Conservation (phyloP, 2,113 vertebrate species). For the Cryptoleucopteryx plumbea region DNA sequence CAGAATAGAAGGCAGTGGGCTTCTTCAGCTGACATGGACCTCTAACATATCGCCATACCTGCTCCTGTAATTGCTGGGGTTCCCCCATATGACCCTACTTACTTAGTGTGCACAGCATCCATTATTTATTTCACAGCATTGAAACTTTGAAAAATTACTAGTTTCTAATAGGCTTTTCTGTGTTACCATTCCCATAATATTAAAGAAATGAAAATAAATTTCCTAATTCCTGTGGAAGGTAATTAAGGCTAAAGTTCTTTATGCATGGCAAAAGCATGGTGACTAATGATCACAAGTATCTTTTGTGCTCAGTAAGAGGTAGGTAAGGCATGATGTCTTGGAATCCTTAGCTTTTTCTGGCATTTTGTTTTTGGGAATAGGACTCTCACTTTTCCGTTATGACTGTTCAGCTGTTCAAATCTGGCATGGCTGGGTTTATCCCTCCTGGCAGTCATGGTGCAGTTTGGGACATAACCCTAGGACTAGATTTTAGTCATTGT, state of each 20-base stretch:
- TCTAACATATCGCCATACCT: rapidly evolving
- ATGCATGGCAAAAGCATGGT: background rate
- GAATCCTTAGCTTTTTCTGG: background rate
- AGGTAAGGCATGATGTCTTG: background rate
- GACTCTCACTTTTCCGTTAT: background rate
- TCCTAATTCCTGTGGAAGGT: background rate
- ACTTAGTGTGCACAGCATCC: background rate
- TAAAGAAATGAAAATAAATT: background rate
- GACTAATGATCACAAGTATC: background rate
- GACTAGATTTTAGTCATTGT: background rate
- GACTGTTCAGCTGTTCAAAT: background rate
- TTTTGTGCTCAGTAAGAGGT: background rate
- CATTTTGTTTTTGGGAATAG: background rate
- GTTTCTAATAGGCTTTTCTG: background rate
- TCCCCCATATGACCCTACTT: background rate
- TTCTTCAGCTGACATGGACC: background rate
- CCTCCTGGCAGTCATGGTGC: background rate
- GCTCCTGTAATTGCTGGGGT: background rate
- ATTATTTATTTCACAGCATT: background rate
- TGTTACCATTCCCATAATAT: background rate
- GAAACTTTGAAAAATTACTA: background rate
- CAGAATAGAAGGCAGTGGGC: background rate
- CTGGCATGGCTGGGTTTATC: background rate
- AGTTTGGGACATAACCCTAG: background rate
- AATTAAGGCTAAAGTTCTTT: background rate